phyloP scores from a whole-genome alignment of 2,113 vertebrate species.

The Catharus minimus region DNA sequence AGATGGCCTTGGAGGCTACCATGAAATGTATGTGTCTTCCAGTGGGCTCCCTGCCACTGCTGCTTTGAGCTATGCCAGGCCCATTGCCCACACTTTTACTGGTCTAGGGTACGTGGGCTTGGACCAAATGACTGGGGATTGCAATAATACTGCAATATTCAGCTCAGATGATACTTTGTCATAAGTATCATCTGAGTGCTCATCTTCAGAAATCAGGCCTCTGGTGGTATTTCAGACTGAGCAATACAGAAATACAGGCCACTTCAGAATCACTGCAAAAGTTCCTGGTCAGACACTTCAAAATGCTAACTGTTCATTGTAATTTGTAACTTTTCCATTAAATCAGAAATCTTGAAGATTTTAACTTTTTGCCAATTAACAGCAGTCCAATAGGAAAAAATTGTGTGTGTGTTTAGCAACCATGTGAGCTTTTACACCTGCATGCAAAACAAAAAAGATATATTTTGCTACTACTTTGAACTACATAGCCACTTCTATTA shows the following conservation, averaged over 20 bases:
- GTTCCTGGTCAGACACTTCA: not conserved
- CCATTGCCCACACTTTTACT: not conserved
- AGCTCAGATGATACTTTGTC: not conserved
- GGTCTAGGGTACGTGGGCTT: not conserved
- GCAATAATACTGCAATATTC: not conserved
- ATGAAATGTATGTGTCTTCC: rapidly evolving
- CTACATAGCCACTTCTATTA: constrained; percentile 70
- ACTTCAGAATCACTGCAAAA: not conserved
- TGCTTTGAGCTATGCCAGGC: rapidly evolving
- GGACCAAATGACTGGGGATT: not conserved
- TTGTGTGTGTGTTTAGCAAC: not conserved
- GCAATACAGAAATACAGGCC: not conserved
- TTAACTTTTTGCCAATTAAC: not conserved
- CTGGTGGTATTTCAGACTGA: not conserved
- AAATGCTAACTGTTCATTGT: not conserved
- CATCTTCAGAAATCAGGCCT: not conserved
- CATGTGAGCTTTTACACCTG: constrained; percentile 31
- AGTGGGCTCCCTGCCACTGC: not conserved
- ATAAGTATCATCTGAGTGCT: not conserved
- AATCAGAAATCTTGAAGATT: not conserved
- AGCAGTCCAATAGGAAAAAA: not conserved
- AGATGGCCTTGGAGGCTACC: not conserved
- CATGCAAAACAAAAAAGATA: constrained; percentile 59
- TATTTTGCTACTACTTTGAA: constrained; percentile 69
- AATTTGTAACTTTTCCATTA: not conserved